phyloP scores from a whole-genome alignment of 1,140 invertebrate genomes.

The Leptinotarsa undecemlineata region DNA sequence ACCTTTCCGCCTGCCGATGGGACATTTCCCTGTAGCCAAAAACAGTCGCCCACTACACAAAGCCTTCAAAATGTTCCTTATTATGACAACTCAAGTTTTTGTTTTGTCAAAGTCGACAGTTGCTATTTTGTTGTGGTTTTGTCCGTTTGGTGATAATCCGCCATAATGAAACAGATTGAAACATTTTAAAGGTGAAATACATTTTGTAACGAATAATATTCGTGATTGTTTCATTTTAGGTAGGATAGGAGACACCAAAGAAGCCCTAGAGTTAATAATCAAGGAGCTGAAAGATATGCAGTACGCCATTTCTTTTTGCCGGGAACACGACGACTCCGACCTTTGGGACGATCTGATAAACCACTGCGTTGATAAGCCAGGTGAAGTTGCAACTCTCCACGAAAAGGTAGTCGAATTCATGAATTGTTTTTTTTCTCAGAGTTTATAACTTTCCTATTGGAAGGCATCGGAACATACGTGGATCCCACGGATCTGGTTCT shows the following conservation, averaged over 20 bases:
- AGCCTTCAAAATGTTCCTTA: too few species aligned
- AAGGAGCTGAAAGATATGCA: slow-evolving; percentile 76
- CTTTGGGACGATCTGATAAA: slow-evolving; percentile 94
- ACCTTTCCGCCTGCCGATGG: too few species aligned
- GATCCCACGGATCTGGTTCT: slow-evolving; percentile 87
- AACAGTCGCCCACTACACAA: too few species aligned
- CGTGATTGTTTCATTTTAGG: slow-evolving; percentile 55
- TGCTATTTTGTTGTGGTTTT: too few species aligned
- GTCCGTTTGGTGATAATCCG: background rate
- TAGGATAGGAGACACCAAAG: slow-evolving; percentile 88
- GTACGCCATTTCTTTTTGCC: slow-evolving; percentile 95
- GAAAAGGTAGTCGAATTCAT: slow-evolving; percentile 43
- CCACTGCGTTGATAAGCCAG: slow-evolving; percentile 85
- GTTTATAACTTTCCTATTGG: slow-evolving; percentile 76
- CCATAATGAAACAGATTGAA: too few species aligned
- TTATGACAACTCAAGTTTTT: too few species aligned
- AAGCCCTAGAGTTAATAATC: slow-evolving; percentile 90
- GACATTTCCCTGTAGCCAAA: too few species aligned
- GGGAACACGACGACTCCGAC: slow-evolving; percentile 92
- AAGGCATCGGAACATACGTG: slow-evolving; percentile 86
- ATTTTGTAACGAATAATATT: too few species aligned
- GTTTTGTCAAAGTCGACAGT: too few species aligned
- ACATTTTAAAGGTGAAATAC: too few species aligned
- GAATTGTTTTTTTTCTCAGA: slow-evolving; percentile 55
- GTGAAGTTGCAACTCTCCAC: slow-evolving; percentile 54